phyloP scores from a whole-genome alignment of 1,140 invertebrate species.

The Linepithema humile region DNA sequence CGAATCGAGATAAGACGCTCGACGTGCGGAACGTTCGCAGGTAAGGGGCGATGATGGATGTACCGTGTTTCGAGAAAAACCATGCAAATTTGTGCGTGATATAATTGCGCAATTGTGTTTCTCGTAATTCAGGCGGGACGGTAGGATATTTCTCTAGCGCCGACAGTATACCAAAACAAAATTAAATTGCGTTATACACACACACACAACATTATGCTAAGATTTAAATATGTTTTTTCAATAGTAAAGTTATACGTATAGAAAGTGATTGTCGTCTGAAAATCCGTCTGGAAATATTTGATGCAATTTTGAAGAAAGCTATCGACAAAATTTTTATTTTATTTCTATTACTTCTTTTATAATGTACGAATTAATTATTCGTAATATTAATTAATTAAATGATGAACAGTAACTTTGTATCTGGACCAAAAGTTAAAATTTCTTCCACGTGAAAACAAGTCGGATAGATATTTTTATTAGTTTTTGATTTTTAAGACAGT shows the following conservation, averaged over 20 bases:
- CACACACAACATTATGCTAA: too few species aligned
- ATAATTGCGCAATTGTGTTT: constrained; percentile 55
- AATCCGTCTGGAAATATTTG: background rate
- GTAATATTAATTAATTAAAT: background rate
- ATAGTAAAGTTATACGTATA: background rate
- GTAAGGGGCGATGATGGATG: constrained; percentile 45
- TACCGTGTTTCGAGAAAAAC: constrained; percentile 53
- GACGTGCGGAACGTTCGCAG: constrained; percentile 45
- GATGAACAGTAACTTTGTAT: background rate
- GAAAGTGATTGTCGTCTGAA: background rate
- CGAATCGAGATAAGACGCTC: constrained; percentile 53
- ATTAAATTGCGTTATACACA: background rate
- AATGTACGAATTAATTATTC: too few species aligned
- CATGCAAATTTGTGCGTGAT: constrained; percentile 53
- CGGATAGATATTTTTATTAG: background rate
- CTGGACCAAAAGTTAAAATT: background rate
- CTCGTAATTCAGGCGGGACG: constrained; percentile 26
- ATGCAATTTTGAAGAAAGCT: too few species aligned
- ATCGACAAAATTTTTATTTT: background rate
- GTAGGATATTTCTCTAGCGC: background rate
- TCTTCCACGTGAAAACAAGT: background rate
- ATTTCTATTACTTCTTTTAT: background rate
- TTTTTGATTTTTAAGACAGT: background rate
- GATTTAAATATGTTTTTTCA: background rate
- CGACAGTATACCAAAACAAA: background rate